Percentiles rank a stretch among this genome's conserved stretches.
Evolutionary conservation across 2,797 vertebrate genomes (phyloP).

Genomic region (Petrocephalus sullivani): DNA sequence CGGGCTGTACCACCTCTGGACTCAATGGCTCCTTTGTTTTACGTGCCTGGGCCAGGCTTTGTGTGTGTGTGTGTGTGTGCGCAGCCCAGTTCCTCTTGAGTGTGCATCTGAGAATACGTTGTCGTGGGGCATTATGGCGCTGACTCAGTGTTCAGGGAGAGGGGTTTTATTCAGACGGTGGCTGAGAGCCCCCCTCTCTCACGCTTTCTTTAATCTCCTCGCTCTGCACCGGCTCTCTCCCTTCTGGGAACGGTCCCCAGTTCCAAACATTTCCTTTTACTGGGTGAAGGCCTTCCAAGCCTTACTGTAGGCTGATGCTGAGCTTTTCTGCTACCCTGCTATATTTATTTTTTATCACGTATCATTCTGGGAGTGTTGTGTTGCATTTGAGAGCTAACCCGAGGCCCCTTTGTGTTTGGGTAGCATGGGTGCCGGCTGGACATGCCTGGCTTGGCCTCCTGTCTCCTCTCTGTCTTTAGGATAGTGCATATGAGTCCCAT

Average conservation of each 20-base stretch:
- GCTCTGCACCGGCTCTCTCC: not conserved
- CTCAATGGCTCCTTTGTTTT: constrained; percentile 27
- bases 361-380: not conserved
- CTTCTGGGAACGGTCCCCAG: not conserved
- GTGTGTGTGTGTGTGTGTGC: not conserved
- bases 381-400: not conserved
- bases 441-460: not conserved
- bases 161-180: not conserved
- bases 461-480: not conserved
- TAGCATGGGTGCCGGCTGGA: not conserved
- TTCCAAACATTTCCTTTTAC: not conserved
- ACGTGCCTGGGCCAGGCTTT: not conserved
- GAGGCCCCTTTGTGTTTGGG: not conserved
- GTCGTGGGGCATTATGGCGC: constrained; percentile 8
- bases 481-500: not conserved
- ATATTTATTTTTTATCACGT: not conserved
- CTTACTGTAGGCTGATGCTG: not conserved
- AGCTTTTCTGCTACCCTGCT: not conserved
- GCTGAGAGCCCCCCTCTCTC: not conserved
- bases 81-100: not conserved
- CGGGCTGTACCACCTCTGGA: not conserved
- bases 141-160: not conserved
- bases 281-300: not conserved
- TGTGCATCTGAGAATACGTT: constrained; percentile 9
- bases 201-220: not conserved